Evolutionary conservation across 2,888 invertebrate genomes (phyloP).

Genomic region (Cantharis nigra): DNA sequence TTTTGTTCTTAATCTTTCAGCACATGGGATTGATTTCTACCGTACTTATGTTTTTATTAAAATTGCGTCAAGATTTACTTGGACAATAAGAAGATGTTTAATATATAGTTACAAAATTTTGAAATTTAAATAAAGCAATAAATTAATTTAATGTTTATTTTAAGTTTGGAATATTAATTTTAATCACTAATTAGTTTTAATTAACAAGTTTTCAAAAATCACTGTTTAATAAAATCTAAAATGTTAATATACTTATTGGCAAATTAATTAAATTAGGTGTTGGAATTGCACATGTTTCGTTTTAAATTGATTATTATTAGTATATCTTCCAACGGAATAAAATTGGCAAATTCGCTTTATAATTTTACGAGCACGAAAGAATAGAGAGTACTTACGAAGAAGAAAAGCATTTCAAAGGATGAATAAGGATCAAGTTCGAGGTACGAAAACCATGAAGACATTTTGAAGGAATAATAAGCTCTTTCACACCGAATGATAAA

Average conservation of each 20-base stretch:
- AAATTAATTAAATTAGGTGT: background rate
- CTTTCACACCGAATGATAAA: no score
- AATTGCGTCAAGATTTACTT: background rate
- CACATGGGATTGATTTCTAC: constrained; percentile 8
- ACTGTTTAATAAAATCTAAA: background rate
- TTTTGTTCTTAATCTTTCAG: background rate
- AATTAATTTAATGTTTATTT: background rate
- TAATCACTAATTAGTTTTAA: background rate
- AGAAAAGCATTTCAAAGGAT: no score
- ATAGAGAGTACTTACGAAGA: no score
- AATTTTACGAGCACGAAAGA: no score
- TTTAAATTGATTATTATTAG: background rate
- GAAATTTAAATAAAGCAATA: background rate
- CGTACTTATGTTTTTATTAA: constrained; percentile 4
- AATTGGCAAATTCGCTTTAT: background rate
- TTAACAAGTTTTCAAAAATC: background rate
- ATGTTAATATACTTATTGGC: background rate
- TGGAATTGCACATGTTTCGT: background rate
- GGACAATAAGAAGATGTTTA: background rate
- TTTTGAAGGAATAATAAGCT: no score
- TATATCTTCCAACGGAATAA: background rate
- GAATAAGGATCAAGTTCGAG: no score
- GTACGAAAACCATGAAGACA: no score
- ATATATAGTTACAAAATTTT: background rate
- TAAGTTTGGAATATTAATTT: background rate